phyloP scores from a whole-genome alignment of 2,888 invertebrate species.

The Leptogaster cylindrica region DNA sequence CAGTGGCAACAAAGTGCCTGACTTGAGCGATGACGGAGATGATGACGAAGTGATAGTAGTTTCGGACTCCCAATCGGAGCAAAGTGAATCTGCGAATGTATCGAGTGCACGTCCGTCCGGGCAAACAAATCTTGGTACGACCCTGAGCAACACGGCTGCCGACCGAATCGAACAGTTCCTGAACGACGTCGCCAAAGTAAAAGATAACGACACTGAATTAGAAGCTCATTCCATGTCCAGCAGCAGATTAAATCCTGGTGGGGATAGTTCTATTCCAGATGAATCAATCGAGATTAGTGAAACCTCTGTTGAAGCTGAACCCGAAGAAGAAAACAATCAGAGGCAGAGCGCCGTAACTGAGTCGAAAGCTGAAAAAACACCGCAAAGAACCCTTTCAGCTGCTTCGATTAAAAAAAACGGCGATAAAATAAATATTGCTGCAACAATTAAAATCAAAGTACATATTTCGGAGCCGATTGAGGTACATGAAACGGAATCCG shows the following conservation, averaged over 20 bases:
- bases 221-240: not conserved
- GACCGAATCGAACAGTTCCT: conserved; percentile 56
- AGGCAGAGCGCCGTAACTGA: not conserved
- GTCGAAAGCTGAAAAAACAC: not conserved
- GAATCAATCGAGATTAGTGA: conserved; percentile 57
- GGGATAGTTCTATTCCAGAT: conserved; percentile 48
- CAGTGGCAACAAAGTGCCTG: too few relatives aligned
- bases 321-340: not conserved
- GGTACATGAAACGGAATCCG: not conserved
- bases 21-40: not conserved
- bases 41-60: conserved; percentile 13
- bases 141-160: conserved; percentile 50
- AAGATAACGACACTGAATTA: not conserved
- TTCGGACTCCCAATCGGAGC: conserved; percentile 15
- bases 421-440: conserved; percentile 58
- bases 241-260: not conserved
- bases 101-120: conserved; percentile 46
- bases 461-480: conserved; percentile 52
- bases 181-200: conserved; percentile 49
- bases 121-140: conserved; percentile 39
- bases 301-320: conserved; percentile 53
- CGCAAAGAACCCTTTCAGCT: not conserved
- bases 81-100: conserved; percentile 13
- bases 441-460: conserved; percentile 60
- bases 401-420: conserved; percentile 41